A percentile compares a stretch with the other conserved stretches of the same genome.
These are phyloP conservation scores for Halictus quadricinctus DNA, from an alignment of 2,888 invertebrate genomes.

Conservation along the genomic window DNA sequence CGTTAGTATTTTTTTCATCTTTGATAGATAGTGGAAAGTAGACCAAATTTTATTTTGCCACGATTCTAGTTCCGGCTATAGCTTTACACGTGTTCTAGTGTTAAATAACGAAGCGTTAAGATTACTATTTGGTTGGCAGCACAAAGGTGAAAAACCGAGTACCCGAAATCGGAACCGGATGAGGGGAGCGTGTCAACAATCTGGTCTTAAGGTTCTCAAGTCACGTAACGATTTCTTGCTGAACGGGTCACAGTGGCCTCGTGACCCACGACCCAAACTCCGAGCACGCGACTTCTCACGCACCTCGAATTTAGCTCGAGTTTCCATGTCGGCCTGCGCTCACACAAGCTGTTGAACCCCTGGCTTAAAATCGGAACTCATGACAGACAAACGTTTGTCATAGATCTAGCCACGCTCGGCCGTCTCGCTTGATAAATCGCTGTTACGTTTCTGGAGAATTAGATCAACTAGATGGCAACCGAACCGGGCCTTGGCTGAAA, in stretches of 20 bases:
- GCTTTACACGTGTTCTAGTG: no score
- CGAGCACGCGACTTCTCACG: conserved; percentile 57
- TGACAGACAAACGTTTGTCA: conserved; percentile 66
- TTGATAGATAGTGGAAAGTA: no score
- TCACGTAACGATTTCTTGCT: conserved; percentile 65
- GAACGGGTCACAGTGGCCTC: conserved; percentile 46
- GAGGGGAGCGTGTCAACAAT: conserved; percentile 47
- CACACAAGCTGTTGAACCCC: conserved; percentile 32
- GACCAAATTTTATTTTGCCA: no score
- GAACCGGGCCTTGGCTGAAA: neutral
- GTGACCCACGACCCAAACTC: conserved; percentile 61
- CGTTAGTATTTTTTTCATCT: no score
- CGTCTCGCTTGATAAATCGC: conserved; percentile 47
- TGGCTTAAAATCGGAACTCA: conserved; percentile 40
- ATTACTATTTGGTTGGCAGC: neutral
- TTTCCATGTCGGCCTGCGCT: conserved; percentile 29
- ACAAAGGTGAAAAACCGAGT: conserved; percentile 12
- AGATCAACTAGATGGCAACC: neutral
- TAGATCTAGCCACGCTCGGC: conserved; percentile 45
- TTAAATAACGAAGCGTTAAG: neutral
- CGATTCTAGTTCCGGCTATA: no score
- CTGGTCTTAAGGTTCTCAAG: conserved; percentile 42
- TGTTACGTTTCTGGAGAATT: neutral
- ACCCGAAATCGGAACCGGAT: conserved; percentile 38
- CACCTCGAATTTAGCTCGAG: conserved; percentile 47